Percentiles rank a stretch among this genome's conserved stretches.
Conservation (phyloP, 2,797 vertebrate genomes). For the Intellagama lesueurii region DNA sequence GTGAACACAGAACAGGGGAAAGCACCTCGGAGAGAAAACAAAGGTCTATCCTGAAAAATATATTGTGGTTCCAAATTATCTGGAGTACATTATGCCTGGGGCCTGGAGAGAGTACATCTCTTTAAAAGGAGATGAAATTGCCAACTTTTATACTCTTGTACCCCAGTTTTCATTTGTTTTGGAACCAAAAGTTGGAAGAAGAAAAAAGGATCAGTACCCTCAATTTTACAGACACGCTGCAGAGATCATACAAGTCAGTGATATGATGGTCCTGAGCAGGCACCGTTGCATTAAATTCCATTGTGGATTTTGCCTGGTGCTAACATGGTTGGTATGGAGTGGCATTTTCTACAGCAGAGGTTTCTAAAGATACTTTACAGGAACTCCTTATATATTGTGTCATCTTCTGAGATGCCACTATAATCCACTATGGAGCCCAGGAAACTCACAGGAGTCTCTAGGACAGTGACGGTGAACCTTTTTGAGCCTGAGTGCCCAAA, state of each 20-base stretch:
- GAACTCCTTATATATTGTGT: neutral
- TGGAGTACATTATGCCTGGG: conserved; percentile 49
- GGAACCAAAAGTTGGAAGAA: conserved; percentile 22
- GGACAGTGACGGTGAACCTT: neutral
- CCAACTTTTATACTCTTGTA: conserved; percentile 26
- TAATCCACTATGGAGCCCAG: no score
- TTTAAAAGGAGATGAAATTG: conserved; percentile 59
- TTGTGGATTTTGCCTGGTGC: neutral
- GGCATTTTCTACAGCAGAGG: neutral
- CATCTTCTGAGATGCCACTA: neutral
- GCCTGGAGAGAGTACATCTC: conserved; percentile 21
- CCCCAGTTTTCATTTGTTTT: conserved; percentile 44
- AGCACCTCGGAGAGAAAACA: conserved; percentile 75
- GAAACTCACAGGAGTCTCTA: neutral
- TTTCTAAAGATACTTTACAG: neutral
- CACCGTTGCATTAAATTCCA: neutral
- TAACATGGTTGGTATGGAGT: neutral
- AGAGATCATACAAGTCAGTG: no score
- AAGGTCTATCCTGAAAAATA: conserved; percentile 73
- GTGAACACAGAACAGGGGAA: conserved; percentile 73
- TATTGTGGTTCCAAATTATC: conserved; percentile 69
- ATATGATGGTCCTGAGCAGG: neutral
- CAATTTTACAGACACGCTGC: neutral
- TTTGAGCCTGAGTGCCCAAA: no score
- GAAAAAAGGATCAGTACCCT: conserved; percentile 34